Evolutionary conservation across 2,888 invertebrate species (phyloP), one percentile per base, ranked within the genome.

Genomic region (Drosophila prostipennis): DNA sequence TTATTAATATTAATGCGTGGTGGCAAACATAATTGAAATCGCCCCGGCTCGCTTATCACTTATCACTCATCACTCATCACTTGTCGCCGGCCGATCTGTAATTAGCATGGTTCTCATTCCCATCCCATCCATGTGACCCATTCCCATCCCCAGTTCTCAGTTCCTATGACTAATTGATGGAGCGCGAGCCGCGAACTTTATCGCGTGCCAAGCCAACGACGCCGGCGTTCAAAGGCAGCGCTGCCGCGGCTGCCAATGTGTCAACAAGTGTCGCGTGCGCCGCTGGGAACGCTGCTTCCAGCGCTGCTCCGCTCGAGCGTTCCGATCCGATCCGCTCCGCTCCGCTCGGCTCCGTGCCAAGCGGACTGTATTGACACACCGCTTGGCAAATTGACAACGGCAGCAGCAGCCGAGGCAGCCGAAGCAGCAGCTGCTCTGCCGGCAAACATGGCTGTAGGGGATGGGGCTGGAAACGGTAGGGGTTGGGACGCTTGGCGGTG

Each of bases 161-260:
- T 19, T 32, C 46, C 46, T 52, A 71, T 71, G 70, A 71, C 70
- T 71, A 71, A 71, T 71, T 70, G 53, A 59, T 53, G 26, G 45
- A 56, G 60, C 43, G 55, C 54, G 45, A 29, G 39, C 53, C 43
- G 56, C 61, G 4, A 23, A 37, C 46, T 71, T 76, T 76, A 83
- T 80, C 81, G 84, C 80, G 78, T 83, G 84, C 80, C 80, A 64
- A 16, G 84, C 80, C 80, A 61, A 16, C n/a, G 8, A 43, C 68
- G 74, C 51, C 61, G 49, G 34, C 45, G 53, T 14, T 14, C 29
- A 7, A 6, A 7, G 32, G 34, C 34, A 34, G 34, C 32, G 32
- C 32, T 48, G 14, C 45, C 52, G 23, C 56, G 26, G 37, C n/a
- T 34, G 42, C 13, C 19, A 54, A 34, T 56, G 60, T 73, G 73